These are phyloP conservation scores for Sternotherus odoratus DNA, from an alignment of 2,797 vertebrate genomes.

Conservation along the genomic window DNA sequence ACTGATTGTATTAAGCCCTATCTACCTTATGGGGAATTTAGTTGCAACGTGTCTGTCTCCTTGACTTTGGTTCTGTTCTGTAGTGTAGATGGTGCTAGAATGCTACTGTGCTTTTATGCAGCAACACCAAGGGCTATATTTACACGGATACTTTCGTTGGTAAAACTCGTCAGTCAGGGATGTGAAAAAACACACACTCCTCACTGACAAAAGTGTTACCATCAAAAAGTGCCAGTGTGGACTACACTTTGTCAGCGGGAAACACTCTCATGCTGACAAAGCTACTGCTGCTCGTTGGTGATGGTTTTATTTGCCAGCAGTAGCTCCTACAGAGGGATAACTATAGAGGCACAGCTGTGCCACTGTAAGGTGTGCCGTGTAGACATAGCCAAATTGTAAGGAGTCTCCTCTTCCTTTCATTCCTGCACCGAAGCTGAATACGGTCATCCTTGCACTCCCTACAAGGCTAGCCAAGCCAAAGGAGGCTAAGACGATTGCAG, in stretches of 20 bases:
- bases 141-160: too few relatives aligned
- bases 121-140: not conserved
- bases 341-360: too few relatives aligned
- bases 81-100: not conserved
- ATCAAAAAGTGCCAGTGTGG: too few relatives aligned
- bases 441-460: not conserved
- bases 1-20: not conserved
- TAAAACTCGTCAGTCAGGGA: too few relatives aligned
- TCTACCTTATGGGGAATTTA: not conserved
- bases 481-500: not conserved
- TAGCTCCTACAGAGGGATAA: too few relatives aligned
- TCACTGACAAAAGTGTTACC: too few relatives aligned
- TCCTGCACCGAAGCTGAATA: not conserved
- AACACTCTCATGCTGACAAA: too few relatives aligned
- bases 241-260: too few relatives aligned
- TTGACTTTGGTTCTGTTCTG: not conserved
- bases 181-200: too few relatives aligned
- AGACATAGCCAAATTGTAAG: not conserved
- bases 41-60: not conserved
- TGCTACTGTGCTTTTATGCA: not conserved
- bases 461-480: not conserved
- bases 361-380: too few relatives aligned
- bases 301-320: too few relatives aligned
- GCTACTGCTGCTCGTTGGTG: too few relatives aligned
- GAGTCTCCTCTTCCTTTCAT: not conserved